A percentile compares a stretch with the other conserved stretches of the same genome.
These are phyloP conservation scores for Junonia oenone DNA, from an alignment of 2,888 invertebrate genomes.

Conservation along the genomic window DNA sequence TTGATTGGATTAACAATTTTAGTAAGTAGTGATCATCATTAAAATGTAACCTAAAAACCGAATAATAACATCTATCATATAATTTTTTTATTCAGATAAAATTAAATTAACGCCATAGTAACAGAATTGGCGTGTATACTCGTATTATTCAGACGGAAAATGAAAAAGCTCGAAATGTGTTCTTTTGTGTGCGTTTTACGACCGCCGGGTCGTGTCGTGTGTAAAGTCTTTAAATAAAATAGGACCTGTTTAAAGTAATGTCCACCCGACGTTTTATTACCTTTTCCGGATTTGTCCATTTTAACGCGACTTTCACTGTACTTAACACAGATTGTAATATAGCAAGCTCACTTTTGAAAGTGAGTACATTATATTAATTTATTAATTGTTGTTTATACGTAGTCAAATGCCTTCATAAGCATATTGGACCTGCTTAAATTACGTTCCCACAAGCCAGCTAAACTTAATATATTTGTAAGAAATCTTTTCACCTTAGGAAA, in stretches of 20 bases:
- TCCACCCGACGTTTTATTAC: conserved; percentile 27
- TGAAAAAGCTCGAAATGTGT: conserved; percentile 41
- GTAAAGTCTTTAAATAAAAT: conserved; percentile 41
- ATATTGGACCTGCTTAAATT: too few relatives aligned
- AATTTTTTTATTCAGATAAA: not conserved
- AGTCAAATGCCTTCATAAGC: too few relatives aligned
- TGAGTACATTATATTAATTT: too few relatives aligned
- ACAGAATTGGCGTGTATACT: not conserved
- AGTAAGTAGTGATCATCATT: too few relatives aligned
- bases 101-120: not conserved
- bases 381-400: too few relatives aligned
- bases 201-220: conserved; percentile 29
- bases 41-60: too few relatives aligned
- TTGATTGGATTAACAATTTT: too few relatives aligned
- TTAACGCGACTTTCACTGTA: conserved; percentile 1
- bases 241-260: conserved; percentile 22
- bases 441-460: too few relatives aligned
- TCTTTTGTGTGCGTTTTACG: conserved; percentile 44
- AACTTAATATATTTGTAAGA: too few relatives aligned
- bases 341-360: too few relatives aligned
- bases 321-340: too few relatives aligned
- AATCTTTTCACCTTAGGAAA: not conserved
- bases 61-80: too few relatives aligned
- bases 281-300: conserved; percentile 18
- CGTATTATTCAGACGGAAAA: conserved; percentile 42